Percentiles rank a stretch among this genome's conserved stretches.
These are phyloP conservation scores for Hanleya hanleyi DNA, from an alignment of 2,888 invertebrate species.

Conservation along the genomic window DNA sequence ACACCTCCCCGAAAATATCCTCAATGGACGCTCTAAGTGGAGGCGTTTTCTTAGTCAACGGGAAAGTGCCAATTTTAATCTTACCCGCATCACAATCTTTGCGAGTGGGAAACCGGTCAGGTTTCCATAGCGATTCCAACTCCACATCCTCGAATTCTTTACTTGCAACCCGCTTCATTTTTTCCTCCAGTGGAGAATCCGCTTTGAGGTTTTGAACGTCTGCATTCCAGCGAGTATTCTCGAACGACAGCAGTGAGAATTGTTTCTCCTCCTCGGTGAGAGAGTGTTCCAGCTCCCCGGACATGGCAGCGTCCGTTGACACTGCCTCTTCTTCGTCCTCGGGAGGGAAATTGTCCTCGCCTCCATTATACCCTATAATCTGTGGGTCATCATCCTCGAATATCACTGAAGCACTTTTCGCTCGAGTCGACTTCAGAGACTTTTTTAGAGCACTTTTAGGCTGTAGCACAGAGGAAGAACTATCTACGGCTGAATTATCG, in stretches of 20 bases:
- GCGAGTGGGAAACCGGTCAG: conserved; percentile 50
- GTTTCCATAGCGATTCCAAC: conserved; percentile 46
- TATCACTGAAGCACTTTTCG: conserved; percentile 33
- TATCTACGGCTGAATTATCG: too few relatives aligned
- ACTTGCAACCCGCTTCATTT: conserved; percentile 38
- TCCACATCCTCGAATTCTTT: conserved; percentile 61
- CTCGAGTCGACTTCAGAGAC: conserved; percentile 8
- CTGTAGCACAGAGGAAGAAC: too few relatives aligned
- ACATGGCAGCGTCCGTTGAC: conserved; percentile 13
- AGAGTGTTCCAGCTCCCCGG: conserved; percentile 40
- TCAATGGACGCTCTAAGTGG: background rate
- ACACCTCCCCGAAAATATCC: background rate
- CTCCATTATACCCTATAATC: conserved; percentile 62
- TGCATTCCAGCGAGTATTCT: conserved; percentile 64
- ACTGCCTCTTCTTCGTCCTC: conserved; percentile 39
- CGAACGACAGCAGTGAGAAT: conserved; percentile 58
- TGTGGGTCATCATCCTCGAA: conserved; percentile 49
- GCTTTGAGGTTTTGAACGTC: conserved; percentile 46
- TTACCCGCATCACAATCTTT: conserved; percentile 46
- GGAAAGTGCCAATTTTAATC: conserved; percentile 53
- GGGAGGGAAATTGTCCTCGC: conserved; percentile 52
- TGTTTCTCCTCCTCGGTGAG: conserved; percentile 62
- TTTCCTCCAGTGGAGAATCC: conserved; percentile 17
- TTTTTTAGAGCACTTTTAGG: conserved; percentile 6
- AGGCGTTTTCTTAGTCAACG: conserved; percentile 29